phyloP scores from a whole-genome alignment of 2,888 invertebrate genomes.

The Galerucella calmariensis region DNA sequence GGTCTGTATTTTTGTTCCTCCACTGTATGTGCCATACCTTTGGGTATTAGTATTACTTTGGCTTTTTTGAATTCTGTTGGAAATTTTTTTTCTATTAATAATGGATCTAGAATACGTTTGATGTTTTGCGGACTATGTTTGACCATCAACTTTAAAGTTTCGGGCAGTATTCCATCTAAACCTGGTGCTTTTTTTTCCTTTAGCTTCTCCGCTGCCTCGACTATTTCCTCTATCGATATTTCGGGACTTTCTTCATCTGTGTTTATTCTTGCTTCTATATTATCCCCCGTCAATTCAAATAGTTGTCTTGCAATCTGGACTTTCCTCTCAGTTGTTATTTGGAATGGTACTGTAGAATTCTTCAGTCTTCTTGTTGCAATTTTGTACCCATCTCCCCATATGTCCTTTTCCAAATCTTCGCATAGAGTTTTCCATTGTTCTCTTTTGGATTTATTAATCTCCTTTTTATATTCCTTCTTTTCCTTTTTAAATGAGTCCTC shows the following conservation, averaged over 20 bases:
- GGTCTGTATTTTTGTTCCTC: not conserved
- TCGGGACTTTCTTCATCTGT: not conserved
- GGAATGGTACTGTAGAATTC: not conserved
- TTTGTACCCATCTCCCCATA: slow-evolving; percentile 19
- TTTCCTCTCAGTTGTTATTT: not conserved
- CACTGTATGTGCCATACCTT: not conserved
- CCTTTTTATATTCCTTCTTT: slow-evolving; percentile 13
- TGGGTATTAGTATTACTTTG: not conserved
- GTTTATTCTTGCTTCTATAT: not conserved
- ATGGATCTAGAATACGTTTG: not conserved
- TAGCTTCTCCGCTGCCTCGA: not conserved
- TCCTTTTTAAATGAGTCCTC: slow-evolving; percentile 1
- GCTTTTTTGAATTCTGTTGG: not conserved
- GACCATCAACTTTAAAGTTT: not conserved
- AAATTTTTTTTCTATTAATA: not conserved
- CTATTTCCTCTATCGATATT: not conserved
- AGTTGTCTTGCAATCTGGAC: not conserved
- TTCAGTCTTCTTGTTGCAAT: not conserved
- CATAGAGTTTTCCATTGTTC: slow-evolving; percentile 14
- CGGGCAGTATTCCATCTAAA: not conserved
- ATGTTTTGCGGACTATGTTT: not conserved
- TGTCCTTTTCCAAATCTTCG: slow-evolving; percentile 12
- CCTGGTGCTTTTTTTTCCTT: slow-evolving; percentile 3
- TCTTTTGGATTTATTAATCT: slow-evolving; percentile 16
- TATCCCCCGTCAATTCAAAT: not conserved